These are phyloP conservation scores for Trematocara stigmaticum DNA, from an alignment of 2,113 vertebrate genomes.

Conservation along the genomic window DNA sequence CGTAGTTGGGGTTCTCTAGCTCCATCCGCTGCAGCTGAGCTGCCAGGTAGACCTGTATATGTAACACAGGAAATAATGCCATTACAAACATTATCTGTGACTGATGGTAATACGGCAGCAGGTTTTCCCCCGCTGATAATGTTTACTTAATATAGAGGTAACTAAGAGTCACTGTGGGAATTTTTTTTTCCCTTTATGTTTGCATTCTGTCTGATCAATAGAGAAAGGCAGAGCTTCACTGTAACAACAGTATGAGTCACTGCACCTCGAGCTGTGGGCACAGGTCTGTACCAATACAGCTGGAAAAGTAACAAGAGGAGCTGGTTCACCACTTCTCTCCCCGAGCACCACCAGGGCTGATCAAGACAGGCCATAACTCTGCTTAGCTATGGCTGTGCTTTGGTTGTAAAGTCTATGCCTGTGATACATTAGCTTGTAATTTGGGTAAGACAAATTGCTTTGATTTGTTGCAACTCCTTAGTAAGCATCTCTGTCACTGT, in stretches of 20 bases:
- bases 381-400: not conserved
- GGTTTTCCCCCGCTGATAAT: not conserved
- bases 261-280: not conserved
- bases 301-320: not conserved
- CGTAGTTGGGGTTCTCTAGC: slow-evolving; percentile 95
- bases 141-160: not conserved
- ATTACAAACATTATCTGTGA: not conserved
- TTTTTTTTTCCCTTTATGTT: not conserved
- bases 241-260: not conserved
- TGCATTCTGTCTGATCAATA: not conserved
- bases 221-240: not conserved
- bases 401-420: not conserved
- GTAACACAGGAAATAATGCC: not conserved
- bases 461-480: not conserved
- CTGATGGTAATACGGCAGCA: not conserved
- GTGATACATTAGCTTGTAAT: not conserved
- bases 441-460: not conserved
- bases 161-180: not conserved
- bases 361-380: not conserved
- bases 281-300: not conserved
- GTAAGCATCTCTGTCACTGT: not conserved
- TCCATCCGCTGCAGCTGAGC: slow-evolving; percentile 96
- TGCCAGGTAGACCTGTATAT: slow-evolving; percentile 82
- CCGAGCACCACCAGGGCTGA: not conserved
- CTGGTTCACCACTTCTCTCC: not conserved